Evolutionary conservation across 2,113 vertebrate genomes (phyloP), one percentile per base, ranked within the genome.

Genomic region (Protobothrops mucrosquamatus): DNA sequence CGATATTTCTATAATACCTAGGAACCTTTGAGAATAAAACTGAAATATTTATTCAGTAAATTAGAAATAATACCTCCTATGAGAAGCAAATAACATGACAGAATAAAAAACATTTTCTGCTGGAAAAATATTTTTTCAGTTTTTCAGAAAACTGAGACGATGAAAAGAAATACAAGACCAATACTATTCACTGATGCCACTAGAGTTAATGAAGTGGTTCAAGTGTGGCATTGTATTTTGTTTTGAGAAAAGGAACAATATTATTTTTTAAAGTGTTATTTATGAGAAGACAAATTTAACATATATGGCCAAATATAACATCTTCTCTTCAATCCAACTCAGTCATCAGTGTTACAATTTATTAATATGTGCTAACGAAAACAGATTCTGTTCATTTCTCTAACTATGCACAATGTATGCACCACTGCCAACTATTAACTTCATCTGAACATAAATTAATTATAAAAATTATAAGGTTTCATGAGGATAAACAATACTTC

Each of bases 61-160:
- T 97, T 96, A 96, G 94, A 96, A 96, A 92, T 95, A 96, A 95
- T 94, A 97, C 87, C 92, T 97, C 94, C 95, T 94, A 94, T 69
- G 86, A 93, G 96, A 95, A 96, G 89, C 93, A 92, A 97, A 95
- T 96, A 94, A 95, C 92, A 96, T 89, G 94, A 93, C 54, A 97
- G 91, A 96, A 96, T 95, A 95, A 95, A 94, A 97, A 96, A 95
- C 91, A 97, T 96, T 97, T 97, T 96, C 95, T 97, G 91, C 93
- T 95, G 95, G 93, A 96, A 69, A 23, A 93, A 64, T 95, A 97
- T 94, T 97, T 97, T 95, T 95, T 96, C 97, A 93, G 93, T 93
- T 89, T 89, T 95, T 94, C 51, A 93, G 88, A 92, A 12, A 46
- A 34, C 26, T 43, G 34, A 51, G 54, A 95, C 89, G 89, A 64